Evolutionary conservation across 2,888 invertebrate genomes (phyloP).

Genomic region (Morpho deidamia): DNA sequence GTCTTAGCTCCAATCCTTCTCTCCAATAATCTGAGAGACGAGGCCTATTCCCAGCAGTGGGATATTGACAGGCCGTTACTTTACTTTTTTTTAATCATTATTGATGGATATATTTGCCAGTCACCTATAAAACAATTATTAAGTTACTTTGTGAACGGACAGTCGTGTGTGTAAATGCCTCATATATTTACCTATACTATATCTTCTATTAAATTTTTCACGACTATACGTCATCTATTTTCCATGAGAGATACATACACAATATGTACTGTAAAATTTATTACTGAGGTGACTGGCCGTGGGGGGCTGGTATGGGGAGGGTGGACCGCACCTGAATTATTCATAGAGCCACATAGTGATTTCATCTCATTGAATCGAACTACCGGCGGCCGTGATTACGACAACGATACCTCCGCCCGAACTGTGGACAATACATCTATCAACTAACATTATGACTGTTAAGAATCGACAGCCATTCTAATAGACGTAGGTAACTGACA

Average conservation of each 20-base stretch:
- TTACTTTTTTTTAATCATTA: too few species aligned
- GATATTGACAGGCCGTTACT: too few species aligned
- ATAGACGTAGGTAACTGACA: not conserved
- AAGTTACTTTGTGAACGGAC: too few species aligned
- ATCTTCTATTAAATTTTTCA: too few species aligned
- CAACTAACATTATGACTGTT: constrained; percentile 38
- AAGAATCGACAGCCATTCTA: constrained; percentile 15
- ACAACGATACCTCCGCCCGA: constrained; percentile 57
- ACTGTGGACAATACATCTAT: constrained; percentile 51
- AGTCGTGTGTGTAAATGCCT: too few species aligned
- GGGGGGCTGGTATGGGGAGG: constrained; percentile 32
- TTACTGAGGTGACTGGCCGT: constrained; percentile 31
- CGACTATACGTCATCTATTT: too few species aligned
- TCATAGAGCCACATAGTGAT: constrained; percentile 76
- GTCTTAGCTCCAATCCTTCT: too few species aligned
- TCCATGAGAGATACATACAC: constrained; percentile 6
- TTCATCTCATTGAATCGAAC: constrained; percentile 75
- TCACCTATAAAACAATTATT: too few species aligned
- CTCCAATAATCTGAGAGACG: too few species aligned
- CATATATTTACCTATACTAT: too few species aligned
- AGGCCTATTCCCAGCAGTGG: too few species aligned
- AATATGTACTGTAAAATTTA: constrained; percentile 41
- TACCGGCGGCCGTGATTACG: constrained; percentile 70
- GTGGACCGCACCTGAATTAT: constrained; percentile 69
- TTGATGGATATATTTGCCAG: too few species aligned